Evolutionary conservation across 2,797 vertebrate species (phyloP).

Genomic region (Corythornis leucogaster): DNA sequence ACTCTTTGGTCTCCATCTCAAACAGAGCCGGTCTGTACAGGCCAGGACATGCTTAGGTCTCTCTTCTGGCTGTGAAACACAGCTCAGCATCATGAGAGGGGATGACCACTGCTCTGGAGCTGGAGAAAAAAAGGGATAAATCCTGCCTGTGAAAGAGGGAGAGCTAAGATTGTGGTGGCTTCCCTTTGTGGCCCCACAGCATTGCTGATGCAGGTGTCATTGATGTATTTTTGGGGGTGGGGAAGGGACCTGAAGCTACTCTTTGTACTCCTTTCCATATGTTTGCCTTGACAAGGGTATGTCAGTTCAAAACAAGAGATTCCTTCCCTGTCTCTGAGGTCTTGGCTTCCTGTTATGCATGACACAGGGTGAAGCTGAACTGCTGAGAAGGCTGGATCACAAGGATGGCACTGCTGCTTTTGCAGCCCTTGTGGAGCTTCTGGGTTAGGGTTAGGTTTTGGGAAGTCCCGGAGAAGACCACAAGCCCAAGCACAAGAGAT

Average conservation of each 20-base stretch:
- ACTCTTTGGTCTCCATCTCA: accelerated
- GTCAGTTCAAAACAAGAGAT: neutral
- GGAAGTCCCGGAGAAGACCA: neutral
- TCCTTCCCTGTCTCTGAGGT: neutral
- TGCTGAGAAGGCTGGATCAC: neutral
- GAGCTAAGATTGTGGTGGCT: neutral
- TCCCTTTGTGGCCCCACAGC: neutral
- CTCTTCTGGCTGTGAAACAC: neutral
- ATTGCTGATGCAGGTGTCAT: neutral
- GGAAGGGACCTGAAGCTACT: neutral
- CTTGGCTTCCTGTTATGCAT: accelerated
- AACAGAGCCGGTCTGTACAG: neutral
- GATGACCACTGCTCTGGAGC: neutral
- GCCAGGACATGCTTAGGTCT: neutral
- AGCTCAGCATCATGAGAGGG: neutral
- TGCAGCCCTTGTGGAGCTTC: neutral
- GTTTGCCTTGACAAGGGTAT: neutral
- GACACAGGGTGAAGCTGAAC: neutral
- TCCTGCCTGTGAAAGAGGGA: neutral
- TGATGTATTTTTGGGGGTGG: neutral
- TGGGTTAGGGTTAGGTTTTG: neutral
- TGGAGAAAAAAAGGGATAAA: neutral
- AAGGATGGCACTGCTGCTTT: neutral
- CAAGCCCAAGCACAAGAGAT: neutral
- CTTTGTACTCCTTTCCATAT: neutral